Conservation (phyloP, 1,140 invertebrate species). For the Danaus melanippus region DNA sequence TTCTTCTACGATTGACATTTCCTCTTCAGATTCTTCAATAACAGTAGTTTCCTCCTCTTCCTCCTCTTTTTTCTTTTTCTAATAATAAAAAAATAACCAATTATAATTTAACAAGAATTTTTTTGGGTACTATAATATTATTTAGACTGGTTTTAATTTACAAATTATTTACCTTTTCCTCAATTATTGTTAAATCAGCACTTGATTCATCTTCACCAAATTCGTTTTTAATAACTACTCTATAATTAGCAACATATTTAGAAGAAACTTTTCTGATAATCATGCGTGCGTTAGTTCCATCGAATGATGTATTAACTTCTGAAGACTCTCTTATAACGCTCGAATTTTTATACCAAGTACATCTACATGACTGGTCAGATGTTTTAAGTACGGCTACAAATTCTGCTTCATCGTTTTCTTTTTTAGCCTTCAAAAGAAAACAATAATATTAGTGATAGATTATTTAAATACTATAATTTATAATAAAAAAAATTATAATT, state of each 20-base stretch:
- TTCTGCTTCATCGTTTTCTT: conserved; percentile 84
- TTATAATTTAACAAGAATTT: conserved; percentile 15
- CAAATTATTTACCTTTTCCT: conserved; percentile 57
- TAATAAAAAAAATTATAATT: too few relatives aligned
- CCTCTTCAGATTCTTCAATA: conserved; percentile 61
- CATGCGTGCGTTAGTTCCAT: conserved; percentile 84
- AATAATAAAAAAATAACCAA: conserved; percentile 19
- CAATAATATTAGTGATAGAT: conserved; percentile 5
- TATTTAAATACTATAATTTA: neutral
- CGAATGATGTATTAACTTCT: conserved; percentile 81
- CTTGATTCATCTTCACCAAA: conserved; percentile 86
- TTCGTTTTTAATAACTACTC: conserved; percentile 86
- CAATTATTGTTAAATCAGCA: conserved; percentile 81
- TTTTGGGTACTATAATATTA: conserved; percentile 19
- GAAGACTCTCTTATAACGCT: conserved; percentile 80
- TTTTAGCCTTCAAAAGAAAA: conserved; percentile 48
- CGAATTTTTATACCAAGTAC: conserved; percentile 90
- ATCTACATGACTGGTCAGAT: conserved; percentile 82
- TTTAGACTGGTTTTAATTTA: conserved; percentile 16
- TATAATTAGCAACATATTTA: conserved; percentile 83
- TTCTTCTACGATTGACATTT: conserved; percentile 61
- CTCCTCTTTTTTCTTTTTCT: conserved; percentile 71
- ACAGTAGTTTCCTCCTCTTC: conserved; percentile 68
- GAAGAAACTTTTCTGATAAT: conserved; percentile 80
- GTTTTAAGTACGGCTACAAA: conserved; percentile 81